Evolutionary conservation across 2,113 vertebrate species (phyloP), one percentile per base, ranked within the genome.

Genomic region (Oxygymnocypris stewartii): DNA sequence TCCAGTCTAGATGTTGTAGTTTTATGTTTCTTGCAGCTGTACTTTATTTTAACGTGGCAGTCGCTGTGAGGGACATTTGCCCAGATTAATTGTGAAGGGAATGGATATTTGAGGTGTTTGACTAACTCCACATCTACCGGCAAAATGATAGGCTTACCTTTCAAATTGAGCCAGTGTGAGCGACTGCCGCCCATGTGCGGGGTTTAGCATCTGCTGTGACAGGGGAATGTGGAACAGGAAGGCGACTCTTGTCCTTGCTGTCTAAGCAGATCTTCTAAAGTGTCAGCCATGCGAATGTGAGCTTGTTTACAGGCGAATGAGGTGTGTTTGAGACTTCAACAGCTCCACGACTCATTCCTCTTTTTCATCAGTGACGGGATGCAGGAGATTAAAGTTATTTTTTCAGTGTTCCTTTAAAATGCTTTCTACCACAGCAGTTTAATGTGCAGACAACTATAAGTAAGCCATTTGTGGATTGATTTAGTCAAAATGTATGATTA

Each of bases 201-300:
- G 1, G 47, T 84, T 84, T 42, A n/a, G 35, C 69, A 40, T 54
- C 67, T 74, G 6, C 11, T 40, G 31, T 84, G 82, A 74, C 82
- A 59, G 49, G 67, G 54, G 82, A 84, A 51, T 73, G 20, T 84
- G 67, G 31, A 84, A 54, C 47, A 73, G 49, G 65, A 84, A 74
- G 65, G 47, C 6, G 9, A 37, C 63, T 71, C 23, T 28, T 84
- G 74, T 59, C 49, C 67, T 61, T 79, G 40, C 76, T 79, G 61
- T 54, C 65, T 54, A 79, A 69, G 47, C 4, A 12, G 35, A 80
- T 87, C 40, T 59, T 63, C 37, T 37, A 31, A 57, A 11, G 74
- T 54, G 67, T 69, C 40, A 63, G 28, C 31, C 76, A 85, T 23
- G 54, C 40, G 28, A 67, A 37, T 13, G 37, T 79, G 47, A 84